Evolutionary conservation across 2,113 vertebrate species (phyloP).

Genomic region (Leiothrix lutea): DNA sequence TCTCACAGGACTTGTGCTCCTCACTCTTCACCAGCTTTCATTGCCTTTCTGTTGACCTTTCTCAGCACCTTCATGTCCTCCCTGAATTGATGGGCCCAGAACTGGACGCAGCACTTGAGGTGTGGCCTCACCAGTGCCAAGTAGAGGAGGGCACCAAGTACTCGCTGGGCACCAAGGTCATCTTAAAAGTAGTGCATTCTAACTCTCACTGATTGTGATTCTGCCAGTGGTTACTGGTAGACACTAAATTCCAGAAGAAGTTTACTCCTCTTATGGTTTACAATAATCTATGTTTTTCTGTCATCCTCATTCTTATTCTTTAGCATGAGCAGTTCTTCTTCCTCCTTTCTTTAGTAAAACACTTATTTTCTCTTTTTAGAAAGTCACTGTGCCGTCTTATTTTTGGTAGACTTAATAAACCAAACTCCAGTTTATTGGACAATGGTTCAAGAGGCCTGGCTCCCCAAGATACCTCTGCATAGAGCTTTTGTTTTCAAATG

Average conservation of each 20-base stretch:
- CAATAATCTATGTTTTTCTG: background rate
- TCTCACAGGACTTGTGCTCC: background rate
- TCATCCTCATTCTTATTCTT: background rate
- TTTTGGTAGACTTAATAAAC: background rate
- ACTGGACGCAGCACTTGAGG: accelerated
- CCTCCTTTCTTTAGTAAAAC: background rate
- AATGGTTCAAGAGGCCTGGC: background rate
- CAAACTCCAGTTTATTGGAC: background rate
- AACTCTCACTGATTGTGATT: background rate
- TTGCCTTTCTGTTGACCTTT: background rate
- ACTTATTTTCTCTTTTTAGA: background rate
- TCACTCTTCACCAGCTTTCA: background rate
- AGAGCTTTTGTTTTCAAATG: background rate
- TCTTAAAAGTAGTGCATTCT: background rate
- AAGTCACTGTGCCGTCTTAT: background rate
- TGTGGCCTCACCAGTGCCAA: background rate
- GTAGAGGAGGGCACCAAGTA: background rate
- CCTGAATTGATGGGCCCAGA: background rate
- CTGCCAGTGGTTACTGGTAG: background rate
- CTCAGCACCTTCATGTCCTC: background rate
- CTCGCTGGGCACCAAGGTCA: background rate
- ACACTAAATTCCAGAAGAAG: background rate
- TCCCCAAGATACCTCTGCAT: background rate
- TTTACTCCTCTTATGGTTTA: background rate
- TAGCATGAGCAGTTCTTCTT: background rate